Conservation (phyloP, 2,888 invertebrate genomes). For the Cosmopolites sordidus region DNA sequence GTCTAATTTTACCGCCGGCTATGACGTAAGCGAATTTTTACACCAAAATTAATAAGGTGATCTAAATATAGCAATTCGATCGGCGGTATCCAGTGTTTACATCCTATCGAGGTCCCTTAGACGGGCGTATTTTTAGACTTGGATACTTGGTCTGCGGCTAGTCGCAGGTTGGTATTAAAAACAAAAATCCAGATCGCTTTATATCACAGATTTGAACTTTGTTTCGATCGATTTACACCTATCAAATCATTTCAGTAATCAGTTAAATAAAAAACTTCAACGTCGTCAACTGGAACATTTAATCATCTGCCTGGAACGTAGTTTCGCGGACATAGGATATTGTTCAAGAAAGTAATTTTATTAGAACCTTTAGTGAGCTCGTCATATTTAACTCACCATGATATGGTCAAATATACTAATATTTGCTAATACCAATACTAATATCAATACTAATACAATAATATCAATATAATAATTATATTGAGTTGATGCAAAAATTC, state of each 20-base stretch:
- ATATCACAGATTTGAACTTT: neutral
- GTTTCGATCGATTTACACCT: neutral
- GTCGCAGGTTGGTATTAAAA: constrained; percentile 1
- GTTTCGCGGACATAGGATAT: too few relatives aligned
- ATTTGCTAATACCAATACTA: too few relatives aligned
- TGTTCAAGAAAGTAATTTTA: too few relatives aligned
- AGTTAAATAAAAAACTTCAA: too few relatives aligned
- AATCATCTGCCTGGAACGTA: too few relatives aligned
- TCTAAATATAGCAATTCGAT: constrained; percentile 31
- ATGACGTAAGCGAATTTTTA: constrained; percentile 30
- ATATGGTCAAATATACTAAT: too few relatives aligned
- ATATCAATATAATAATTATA: too few relatives aligned
- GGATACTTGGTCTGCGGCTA: constrained; percentile 12
- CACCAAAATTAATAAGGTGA: constrained; percentile 34
- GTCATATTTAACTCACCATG: too few relatives aligned
- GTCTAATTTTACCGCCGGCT: constrained; percentile 1
- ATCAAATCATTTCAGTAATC: neutral
- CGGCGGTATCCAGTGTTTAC: constrained; percentile 25
- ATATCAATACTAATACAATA: too few relatives aligned
- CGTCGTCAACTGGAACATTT: neutral
- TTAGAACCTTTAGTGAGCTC: too few relatives aligned
- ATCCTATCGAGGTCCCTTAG: constrained; percentile 19
- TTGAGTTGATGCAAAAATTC: too few relatives aligned
- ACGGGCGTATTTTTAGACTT: constrained; percentile 12
- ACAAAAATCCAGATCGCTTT: too few relatives aligned